These are phyloP conservation scores for Chromobotia macracanthus DNA, from an alignment of 2,797 vertebrate species.

Conservation along the genomic window DNA sequence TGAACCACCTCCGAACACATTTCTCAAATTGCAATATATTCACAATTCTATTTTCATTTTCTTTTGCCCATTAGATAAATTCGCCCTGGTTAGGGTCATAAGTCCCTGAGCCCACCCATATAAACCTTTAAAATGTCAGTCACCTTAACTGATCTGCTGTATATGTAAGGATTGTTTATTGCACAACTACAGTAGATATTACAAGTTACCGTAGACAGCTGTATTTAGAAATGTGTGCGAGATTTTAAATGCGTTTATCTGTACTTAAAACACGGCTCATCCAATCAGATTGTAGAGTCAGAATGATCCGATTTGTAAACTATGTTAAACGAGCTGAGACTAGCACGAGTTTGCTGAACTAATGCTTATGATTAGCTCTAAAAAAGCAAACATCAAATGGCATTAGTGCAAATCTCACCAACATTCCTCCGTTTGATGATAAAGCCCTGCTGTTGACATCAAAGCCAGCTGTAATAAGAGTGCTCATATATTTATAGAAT, in stretches of 20 bases:
- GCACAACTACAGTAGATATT: too few species aligned
- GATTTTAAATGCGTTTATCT: too few species aligned
- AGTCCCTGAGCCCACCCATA: too few species aligned
- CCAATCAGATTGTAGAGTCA: too few species aligned
- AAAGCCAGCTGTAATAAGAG: conserved; percentile 42
- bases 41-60: neutral
- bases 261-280: too few species aligned
- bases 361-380: conserved; percentile 27
- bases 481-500: conserved; percentile 45
- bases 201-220: too few species aligned
- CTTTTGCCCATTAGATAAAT: neutral
- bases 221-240: too few species aligned
- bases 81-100: too few species aligned
- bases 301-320: neutral
- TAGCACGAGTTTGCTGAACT: neutral
- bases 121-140: too few species aligned
- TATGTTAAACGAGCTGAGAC: conserved; percentile 1
- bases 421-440: conserved; percentile 39
- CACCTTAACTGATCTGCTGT: too few species aligned
- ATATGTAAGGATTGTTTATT: too few species aligned
- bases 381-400: conserved; percentile 38
- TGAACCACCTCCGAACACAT: too few species aligned
- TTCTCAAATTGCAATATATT: neutral
- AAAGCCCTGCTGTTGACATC: conserved; percentile 44
- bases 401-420: conserved; percentile 32